Base-by-base conservation (phyloP, 2,888 invertebrate genomes). In the Thyatira batis region DNA sequence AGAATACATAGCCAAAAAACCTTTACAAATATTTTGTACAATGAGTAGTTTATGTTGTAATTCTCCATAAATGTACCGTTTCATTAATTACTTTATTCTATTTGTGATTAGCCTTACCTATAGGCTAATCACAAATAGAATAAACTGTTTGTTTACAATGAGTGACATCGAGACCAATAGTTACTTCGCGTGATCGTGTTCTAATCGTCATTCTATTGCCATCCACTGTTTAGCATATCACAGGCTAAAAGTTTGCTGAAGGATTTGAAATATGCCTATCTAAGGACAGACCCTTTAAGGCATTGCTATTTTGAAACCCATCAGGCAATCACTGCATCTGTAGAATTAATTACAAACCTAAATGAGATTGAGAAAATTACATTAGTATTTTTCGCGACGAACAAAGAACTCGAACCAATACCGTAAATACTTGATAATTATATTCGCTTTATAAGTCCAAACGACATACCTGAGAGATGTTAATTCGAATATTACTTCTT, bases 401-500 rank as follows among this genome's bases (percentile, higher is more conserved):
- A 45, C n/a, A n/a, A 45, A 25, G 45, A 5, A 23, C 11, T 10
- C 1, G n/a, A 48, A 27, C 17, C 25, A 28, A 17, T 17, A 11
- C 17, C 3, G 27, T 48, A 48, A 28, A 27, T 48, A 28, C 27
- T 10, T 17, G 27, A 27, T 17, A 48, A 48, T 48, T 20, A 20
- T 17, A 27, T 20, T 27, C 25, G 17, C 46, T 27, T 27, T 48
- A 48, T 28, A 27, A 27, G 48, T 48, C 48, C 3, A 17, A 48
- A 48, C 28, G 4, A 48, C 48, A 20, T 25, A 27, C 11, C 20
- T 48, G 20, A 48, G 48, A 48, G 48, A 48, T 48, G 28, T 28
- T 27, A 17, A 20, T 11, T 48, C 23, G 17, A 17, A 39, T 39
- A 33, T 17, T 17, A 13, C 48, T n/a, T 13, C 11, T 10, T 48